Evolutionary conservation across 1,140 invertebrate genomes (phyloP).

Genomic region (Hyles euphorbiae): DNA sequence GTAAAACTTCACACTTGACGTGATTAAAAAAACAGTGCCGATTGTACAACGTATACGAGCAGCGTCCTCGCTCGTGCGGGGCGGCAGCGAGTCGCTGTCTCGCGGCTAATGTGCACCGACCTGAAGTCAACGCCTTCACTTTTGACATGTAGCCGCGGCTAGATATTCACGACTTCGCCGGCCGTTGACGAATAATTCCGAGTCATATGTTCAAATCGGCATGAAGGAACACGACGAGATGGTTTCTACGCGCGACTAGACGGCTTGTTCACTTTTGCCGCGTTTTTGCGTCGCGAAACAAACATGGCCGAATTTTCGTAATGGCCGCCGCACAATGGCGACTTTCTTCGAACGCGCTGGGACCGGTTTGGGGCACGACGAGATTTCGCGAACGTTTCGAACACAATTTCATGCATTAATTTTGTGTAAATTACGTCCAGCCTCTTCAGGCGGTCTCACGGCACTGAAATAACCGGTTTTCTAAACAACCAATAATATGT

Average conservation of each 20-base stretch:
- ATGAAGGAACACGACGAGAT: constrained; percentile 18
- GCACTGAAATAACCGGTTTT: constrained; percentile 62
- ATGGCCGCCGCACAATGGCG: constrained; percentile 45
- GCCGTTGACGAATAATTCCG: constrained; percentile 39
- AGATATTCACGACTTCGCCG: constrained; percentile 27
- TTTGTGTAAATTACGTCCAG: constrained; percentile 43
- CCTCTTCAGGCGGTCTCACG: constrained; percentile 44
- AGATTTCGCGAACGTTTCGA: constrained; percentile 51
- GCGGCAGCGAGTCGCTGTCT: constrained; percentile 7
- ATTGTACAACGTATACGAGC: too few species aligned
- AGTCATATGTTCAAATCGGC: constrained; percentile 27
- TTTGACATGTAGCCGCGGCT: constrained; percentile 25
- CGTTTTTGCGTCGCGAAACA: constrained; percentile 40
- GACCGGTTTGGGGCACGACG: constrained; percentile 46
- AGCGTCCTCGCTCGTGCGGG: too few species aligned
- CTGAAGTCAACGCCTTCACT: constrained; percentile 13
- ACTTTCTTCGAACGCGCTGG: constrained; percentile 29
- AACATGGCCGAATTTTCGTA: constrained; percentile 64
- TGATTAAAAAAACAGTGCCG: too few species aligned
- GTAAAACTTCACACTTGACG: too few species aligned
- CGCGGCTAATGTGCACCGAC: constrained; percentile 1
- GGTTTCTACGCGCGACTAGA: constrained; percentile 19
- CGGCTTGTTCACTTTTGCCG: constrained; percentile 25
- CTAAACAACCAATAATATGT: constrained; percentile 26
- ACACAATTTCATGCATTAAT: constrained; percentile 28